Percentiles rank a stretch among this genome's conserved stretches.
Evolutionary conservation across 2,888 invertebrate genomes (phyloP).

Genomic region (Ennomos quercinarius): DNA sequence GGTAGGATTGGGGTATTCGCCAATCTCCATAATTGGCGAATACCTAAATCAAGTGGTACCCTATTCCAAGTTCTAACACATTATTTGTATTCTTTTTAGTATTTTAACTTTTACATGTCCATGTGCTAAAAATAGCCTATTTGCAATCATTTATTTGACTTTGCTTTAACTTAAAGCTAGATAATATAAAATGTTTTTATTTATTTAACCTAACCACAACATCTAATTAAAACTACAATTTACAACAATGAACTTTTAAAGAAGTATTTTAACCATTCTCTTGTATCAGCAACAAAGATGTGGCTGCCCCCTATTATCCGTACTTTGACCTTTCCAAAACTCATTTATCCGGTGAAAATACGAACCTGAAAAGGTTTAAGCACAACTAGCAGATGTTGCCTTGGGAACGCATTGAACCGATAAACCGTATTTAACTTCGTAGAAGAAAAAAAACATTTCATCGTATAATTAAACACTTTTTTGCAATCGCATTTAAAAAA

Average conservation of each 20-base stretch:
- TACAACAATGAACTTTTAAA: neutral
- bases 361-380: conserved; percentile 7
- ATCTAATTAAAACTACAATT: neutral
- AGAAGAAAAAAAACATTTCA: neutral
- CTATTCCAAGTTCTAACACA: too few relatives aligned
- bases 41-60: too few relatives aligned
- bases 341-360: conserved; percentile 9
- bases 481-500: too few relatives aligned
- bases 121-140: too few relatives aligned
- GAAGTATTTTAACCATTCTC: neutral
- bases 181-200: too few relatives aligned
- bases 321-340: conserved; percentile 5
- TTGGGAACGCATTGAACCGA: neutral
- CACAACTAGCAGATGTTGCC: neutral
- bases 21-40: too few relatives aligned
- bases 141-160: too few relatives aligned
- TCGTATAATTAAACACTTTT: too few relatives aligned
- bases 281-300: conserved; percentile 2
- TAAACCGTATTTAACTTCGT: conserved; percentile 1
- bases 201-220: neutral
- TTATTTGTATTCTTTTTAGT: too few relatives aligned
- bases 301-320: neutral
- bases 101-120: too few relatives aligned
- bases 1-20: too few relatives aligned
- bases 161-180: too few relatives aligned